Conservation (phyloP, 2,888 invertebrate genomes). For the Ecliptopera silaceata region DNA sequence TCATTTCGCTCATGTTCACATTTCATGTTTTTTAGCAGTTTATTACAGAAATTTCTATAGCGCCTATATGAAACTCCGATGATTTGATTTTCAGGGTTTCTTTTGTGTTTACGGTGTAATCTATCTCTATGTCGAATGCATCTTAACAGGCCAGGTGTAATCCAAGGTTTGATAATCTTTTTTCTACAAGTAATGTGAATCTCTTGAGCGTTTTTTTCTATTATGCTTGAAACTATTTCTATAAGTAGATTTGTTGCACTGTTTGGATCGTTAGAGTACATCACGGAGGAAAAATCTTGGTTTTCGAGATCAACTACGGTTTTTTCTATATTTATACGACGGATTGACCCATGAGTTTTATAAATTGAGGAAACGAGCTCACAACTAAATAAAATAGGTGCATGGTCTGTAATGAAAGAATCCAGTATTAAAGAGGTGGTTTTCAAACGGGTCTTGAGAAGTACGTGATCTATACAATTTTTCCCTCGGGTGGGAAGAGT, state of each 20-base stretch:
- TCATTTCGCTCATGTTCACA: constrained; percentile 17
- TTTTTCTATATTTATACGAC: neutral
- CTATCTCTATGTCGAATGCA: constrained; percentile 35
- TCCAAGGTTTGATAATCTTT: constrained; percentile 26
- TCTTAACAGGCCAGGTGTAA: no score
- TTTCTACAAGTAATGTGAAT: neutral
- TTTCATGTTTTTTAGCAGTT: constrained; percentile 32
- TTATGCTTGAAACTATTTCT: neutral
- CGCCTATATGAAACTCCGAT: constrained; percentile 23
- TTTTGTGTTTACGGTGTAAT: constrained; percentile 17
- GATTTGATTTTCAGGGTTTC: constrained; percentile 18
- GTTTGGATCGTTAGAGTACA: neutral
- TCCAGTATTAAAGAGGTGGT: neutral
- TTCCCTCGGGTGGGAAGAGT: neutral
- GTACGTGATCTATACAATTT: neutral
- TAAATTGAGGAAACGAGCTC: neutral
- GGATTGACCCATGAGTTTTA: neutral
- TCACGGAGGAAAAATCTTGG: neutral
- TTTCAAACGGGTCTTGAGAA: neutral
- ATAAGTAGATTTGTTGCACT: neutral
- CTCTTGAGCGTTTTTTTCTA: neutral
- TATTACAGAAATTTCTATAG: constrained; percentile 37
- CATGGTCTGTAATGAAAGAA: neutral
- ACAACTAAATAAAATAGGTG: neutral
- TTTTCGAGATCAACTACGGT: neutral